Conservation (phyloP, 2,113 vertebrate species). For the Ia io region DNA sequence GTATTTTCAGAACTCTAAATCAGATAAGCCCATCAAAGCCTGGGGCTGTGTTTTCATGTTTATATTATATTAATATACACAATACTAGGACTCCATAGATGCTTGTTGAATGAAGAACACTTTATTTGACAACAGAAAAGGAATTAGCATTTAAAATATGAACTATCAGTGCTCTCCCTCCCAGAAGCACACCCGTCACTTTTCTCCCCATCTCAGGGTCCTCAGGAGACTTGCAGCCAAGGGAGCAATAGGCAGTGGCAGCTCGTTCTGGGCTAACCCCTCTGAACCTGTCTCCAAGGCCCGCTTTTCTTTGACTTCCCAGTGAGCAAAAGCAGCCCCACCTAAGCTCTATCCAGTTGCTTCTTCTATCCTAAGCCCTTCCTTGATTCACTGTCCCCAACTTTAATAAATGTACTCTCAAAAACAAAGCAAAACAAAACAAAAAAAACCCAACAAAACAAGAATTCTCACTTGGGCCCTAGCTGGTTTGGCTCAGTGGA, state of each 20-base stretch:
- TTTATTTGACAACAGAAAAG: background rate
- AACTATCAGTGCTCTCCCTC: background rate
- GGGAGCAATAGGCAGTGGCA: background rate
- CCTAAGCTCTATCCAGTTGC: background rate
- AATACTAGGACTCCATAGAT: background rate
- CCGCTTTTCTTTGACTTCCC: background rate
- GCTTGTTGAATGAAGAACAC: background rate
- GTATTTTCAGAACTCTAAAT: constrained; percentile 16
- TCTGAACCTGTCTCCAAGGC: background rate
- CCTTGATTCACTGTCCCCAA: background rate
- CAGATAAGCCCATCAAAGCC: background rate
- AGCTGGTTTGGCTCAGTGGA: no score
- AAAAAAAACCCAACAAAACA: no score
- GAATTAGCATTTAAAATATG: background rate
- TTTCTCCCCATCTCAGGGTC: background rate
- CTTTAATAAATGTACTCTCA: background rate
- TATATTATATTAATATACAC: background rate
- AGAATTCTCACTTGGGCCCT: no score
- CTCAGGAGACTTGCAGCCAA: background rate
- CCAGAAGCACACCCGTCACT: background rate
- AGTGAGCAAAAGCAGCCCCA: background rate
- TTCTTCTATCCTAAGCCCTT: background rate
- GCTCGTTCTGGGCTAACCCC: background rate
- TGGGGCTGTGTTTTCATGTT: background rate
- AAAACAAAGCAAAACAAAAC: background rate